Base-by-base conservation (phyloP, 30 jellyfish, hydroid and myxozoan species). In the Pseudorhiza aurosa region DNA sequence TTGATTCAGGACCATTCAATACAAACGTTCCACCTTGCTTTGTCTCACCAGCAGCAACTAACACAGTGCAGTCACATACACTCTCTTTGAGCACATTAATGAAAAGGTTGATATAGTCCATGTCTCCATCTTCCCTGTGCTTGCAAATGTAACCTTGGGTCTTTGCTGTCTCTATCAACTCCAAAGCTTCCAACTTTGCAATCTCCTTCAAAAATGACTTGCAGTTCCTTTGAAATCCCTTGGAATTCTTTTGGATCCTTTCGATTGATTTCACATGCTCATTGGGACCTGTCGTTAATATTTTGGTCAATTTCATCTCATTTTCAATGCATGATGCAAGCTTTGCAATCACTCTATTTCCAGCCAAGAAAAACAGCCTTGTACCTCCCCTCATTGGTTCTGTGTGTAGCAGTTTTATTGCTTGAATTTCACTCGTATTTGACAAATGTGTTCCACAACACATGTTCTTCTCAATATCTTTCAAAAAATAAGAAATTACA, bases 381-480 rank as follows among this genome's bases (percentile, higher is more conserved):
- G 92, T 94, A 1, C 97, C 97, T 26, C 99, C 99, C 55, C 99
- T 63, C 97, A 94, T 94, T 35, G 95, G 25, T 51, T 87, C 99
- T 17, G 97, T 88, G 77, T 87, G 96, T 0, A 94, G 79, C 29
- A 94, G 80, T 53, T 87, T 94, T 15, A 94, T 77, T 49, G 89
- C 89, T 77, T 94, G 99, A 42, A 94, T 65, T 40, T 94, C 97
- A 67, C 95, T 72, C 31, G 89, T 55, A 46, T 86, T 94, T 11
- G 87, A 39, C 18, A 94, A 83, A 75, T 94, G 99, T 28, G 99
- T 94, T 1, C 99, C 99, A 76, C 99, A 94, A 76, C 99, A 94
- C 96, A 94, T 81, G 82, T 94, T 94, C 81, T 85, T 85, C 72
- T 94, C 99, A 37, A 94, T 60, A 18, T 95, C 99, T 94, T 46